Percentiles rank a stretch among this genome's conserved stretches.
Conservation (phyloP, 2,113 vertebrate genomes). For the Rattus norvegicus region DNA sequence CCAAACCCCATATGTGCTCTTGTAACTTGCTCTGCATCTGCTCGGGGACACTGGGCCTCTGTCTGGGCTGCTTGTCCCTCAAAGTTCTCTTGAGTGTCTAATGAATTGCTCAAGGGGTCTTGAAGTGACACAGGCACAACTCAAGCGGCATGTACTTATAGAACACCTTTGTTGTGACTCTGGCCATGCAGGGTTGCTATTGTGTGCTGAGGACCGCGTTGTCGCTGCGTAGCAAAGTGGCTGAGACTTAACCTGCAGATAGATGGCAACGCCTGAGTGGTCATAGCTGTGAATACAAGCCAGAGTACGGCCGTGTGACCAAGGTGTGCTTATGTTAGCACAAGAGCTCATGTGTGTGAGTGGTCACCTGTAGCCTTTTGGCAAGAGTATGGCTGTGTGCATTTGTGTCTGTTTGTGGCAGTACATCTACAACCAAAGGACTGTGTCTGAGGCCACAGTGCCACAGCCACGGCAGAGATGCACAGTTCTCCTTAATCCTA, state of each 20-base stretch:
- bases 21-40: background rate
- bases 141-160: background rate
- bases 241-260: background rate
- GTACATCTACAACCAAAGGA: background rate
- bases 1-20: background rate
- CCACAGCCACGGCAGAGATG: background rate
- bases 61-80: background rate
- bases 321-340: background rate
- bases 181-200: background rate
- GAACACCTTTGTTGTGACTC: background rate
- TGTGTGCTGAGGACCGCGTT: background rate
- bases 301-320: background rate
- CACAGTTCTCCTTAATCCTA: background rate
- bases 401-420: background rate
- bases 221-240: background rate
- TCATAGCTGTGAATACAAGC: background rate
- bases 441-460: too few species aligned
- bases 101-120: background rate
- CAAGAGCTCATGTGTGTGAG: accelerated
- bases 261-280: background rate
- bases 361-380: too few species aligned
- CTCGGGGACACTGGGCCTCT: background rate
- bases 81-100: background rate
- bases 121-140: background rate
- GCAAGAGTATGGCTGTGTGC: background rate